Evolutionary conservation across 2,888 invertebrate genomes (phyloP).

Genomic region (Latheticus oryzae): DNA sequence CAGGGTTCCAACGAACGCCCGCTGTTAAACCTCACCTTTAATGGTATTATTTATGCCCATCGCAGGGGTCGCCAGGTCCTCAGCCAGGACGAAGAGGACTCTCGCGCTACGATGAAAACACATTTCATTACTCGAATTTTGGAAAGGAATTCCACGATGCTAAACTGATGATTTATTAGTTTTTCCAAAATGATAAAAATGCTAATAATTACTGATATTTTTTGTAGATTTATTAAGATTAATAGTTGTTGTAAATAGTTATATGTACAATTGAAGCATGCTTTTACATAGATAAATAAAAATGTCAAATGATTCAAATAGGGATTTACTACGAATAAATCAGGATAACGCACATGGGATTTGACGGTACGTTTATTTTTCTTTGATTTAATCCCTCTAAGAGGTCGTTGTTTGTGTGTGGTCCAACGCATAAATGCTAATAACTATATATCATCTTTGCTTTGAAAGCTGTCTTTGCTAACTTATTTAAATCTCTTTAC

Average conservation of each 20-base stretch:
- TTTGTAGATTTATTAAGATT: slow-evolving; percentile 30
- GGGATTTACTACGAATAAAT: slow-evolving; percentile 41
- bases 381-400: slow-evolving; percentile 39
- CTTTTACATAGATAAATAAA: slow-evolving; percentile 40
- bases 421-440: slow-evolving; percentile 45
- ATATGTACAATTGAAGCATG: slow-evolving; percentile 42
- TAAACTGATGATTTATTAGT: slow-evolving; percentile 31
- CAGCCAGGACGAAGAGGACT: slow-evolving; percentile 35
- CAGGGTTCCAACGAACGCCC: slow-evolving; percentile 62
- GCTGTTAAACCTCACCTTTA: slow-evolving; percentile 67
- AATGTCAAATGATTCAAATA: slow-evolving; percentile 37
- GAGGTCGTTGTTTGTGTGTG: slow-evolving; percentile 44
- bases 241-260: slow-evolving; percentile 39
- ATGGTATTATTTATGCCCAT: slow-evolving; percentile 67
- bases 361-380: slow-evolving; percentile 36
- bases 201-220: slow-evolving; percentile 41
- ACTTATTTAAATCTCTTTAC: slow-evolving; percentile 38
- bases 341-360: slow-evolving; percentile 36
- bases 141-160: slow-evolving; percentile 6
- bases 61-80: slow-evolving; percentile 58
- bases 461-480: slow-evolving; percentile 35
- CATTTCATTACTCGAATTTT: slow-evolving; percentile 52
- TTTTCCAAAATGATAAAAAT: slow-evolving; percentile 42
- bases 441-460: slow-evolving; percentile 49
- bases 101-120: slow-evolving; percentile 54